Base-by-base conservation (phyloP, 2,888 invertebrate genomes). In the Zelleria hepariella region DNA sequence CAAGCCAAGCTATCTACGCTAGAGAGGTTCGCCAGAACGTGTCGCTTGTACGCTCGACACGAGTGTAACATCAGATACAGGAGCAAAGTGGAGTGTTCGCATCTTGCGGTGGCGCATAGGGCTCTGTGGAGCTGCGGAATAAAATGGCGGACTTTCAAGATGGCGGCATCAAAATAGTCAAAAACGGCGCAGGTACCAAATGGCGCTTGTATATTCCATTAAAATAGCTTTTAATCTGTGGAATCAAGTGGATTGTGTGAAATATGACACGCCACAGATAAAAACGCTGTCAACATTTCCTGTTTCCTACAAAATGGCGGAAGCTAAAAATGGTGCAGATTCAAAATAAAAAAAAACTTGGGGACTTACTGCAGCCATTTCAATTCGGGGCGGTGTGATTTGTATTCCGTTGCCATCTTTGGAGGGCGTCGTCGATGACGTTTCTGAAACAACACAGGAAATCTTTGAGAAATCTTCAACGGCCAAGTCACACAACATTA, bases 51-150 rank as follows among this genome's bases (percentile, higher is more conserved):
- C 15, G 92, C 90, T 23, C 90, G 89, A 78, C 96, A 96, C 59
- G 95, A 92, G 83, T 99, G 99, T 51, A 99, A 86, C 69, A 99
- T 90, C 71, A 98, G 90, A 77, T 99, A 99, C 1, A 99, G 90
- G 23, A 99, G 86, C 52, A 99, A 84, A 0, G 98, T 98, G 0
- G 96, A 94, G 75, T 97, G 95, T 77, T 98, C 98, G 55, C 95
- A 94, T 64, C 94, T 93, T 2, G 96, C 93, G 59, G 95, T 94
- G 61, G 92, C 91, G 75, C 97, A 97, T 25, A 98, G 83, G 0
- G 96, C 94, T 65, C 91, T 90, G 79, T 95, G 98, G 24, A 87
- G 68, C 87, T 87, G n/a, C n/a, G n/a, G n/a, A n/a, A n/a, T n/a
- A n/a, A n/a, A n/a, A n/a, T n/a, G n/a, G n/a, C n/a, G n/a, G n/a